Evolutionary conservation across 2,113 vertebrate species (phyloP).

Genomic region (Bagarius yarrelli): DNA sequence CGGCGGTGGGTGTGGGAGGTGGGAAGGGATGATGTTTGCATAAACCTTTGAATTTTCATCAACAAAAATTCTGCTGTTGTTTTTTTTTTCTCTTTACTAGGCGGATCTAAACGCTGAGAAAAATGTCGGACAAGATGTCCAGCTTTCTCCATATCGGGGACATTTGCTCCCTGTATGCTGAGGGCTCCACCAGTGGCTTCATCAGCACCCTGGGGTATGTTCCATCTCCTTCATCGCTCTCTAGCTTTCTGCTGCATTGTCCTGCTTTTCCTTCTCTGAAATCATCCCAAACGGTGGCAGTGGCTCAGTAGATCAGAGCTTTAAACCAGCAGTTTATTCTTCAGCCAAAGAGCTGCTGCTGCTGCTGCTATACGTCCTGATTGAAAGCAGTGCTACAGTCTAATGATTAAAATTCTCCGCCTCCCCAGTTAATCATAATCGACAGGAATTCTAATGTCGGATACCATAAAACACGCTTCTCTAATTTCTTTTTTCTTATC

Average conservation of each 20-base stretch:
- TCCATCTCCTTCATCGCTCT: constrained; percentile 10
- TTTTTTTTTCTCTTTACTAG: constrained; percentile 58
- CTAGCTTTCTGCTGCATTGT: background rate
- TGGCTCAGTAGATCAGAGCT: constrained; percentile 11
- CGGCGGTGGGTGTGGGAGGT: too few species aligned
- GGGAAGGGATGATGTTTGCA: background rate
- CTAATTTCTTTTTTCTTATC: background rate
- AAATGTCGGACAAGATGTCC: constrained; percentile 99
- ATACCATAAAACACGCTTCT: background rate
- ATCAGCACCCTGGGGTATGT: constrained; percentile 98
- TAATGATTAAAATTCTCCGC: background rate
- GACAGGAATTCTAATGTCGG: too few species aligned
- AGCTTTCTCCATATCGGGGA: constrained; percentile 99
- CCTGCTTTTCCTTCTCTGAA: background rate
- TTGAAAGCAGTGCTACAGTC: background rate
- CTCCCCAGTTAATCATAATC: background rate
- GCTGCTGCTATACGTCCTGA: background rate
- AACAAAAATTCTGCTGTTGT: background rate
- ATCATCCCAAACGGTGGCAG: background rate
- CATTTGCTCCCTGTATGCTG: constrained; percentile 97
- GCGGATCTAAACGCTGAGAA: constrained; percentile 63
- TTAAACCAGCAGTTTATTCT: background rate
- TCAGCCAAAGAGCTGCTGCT: background rate
- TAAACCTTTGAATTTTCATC: background rate
- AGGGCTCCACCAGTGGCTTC: constrained; percentile 96